These are phyloP conservation scores for Drosophila mimica DNA, from an alignment of 2,888 invertebrate genomes.

Conservation along the genomic window DNA sequence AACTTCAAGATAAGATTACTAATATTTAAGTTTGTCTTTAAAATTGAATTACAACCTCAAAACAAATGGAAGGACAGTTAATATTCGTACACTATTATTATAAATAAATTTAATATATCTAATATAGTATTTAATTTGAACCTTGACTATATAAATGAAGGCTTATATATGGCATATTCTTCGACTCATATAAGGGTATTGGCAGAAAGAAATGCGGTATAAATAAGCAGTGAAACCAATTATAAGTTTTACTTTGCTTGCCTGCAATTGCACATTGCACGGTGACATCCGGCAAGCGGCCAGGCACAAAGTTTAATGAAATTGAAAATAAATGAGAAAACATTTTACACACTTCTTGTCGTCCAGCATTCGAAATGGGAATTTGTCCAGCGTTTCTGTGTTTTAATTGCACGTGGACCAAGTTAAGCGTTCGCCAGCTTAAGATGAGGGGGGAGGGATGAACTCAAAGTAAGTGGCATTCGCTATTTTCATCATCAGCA, in stretches of 20 bases:
- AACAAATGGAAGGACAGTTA: neutral
- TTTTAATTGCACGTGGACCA: constrained; percentile 52
- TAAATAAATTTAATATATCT: neutral
- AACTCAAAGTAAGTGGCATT: constrained; percentile 66
- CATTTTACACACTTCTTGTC: constrained; percentile 62
- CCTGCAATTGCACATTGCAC: constrained; percentile 68
- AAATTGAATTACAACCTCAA: neutral
- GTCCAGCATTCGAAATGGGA: constrained; percentile 12
- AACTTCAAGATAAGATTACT: neutral
- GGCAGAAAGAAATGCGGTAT: constrained; percentile 71
- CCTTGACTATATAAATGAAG: neutral
- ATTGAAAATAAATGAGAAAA: constrained; percentile 80
- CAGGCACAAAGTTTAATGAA: constrained; percentile 74
- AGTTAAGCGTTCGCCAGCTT: constrained; percentile 40
- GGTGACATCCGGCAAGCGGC: constrained; percentile 73
- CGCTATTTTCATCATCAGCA: constrained; percentile 33
- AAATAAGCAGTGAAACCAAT: constrained; percentile 79
- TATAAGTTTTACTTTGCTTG: constrained; percentile 76
- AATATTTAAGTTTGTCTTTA: neutral
- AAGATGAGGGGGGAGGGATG: constrained; percentile 33
- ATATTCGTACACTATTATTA: neutral
- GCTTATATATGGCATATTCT: neutral
- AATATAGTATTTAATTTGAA: neutral
- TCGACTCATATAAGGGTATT: constrained; percentile 57
- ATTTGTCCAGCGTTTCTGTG: constrained; percentile 45